A percentile compares a stretch with the other conserved stretches of the same genome.
These are phyloP conservation scores for Jacana jacana DNA, from an alignment of 2,113 vertebrate genomes.

Conservation along the genomic window DNA sequence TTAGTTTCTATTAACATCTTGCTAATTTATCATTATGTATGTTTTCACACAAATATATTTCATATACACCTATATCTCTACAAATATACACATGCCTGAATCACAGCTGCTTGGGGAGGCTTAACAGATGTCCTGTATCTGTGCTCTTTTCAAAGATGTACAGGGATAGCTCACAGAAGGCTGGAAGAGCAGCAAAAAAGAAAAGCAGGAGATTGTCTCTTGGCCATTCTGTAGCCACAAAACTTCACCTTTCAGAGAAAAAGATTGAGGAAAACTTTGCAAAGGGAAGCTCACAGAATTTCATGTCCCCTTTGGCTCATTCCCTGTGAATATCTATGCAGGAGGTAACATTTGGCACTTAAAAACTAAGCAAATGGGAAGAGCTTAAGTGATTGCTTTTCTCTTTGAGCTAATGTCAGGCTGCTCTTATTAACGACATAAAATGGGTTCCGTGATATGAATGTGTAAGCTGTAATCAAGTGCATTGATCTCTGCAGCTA, in stretches of 20 bases:
- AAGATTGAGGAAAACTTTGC: neutral
- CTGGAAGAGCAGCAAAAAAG: neutral
- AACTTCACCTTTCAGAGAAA: neutral
- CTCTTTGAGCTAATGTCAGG: slow-evolving; percentile 55
- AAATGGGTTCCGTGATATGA: slow-evolving; percentile 50
- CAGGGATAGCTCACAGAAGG: neutral
- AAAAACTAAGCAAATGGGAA: slow-evolving; percentile 56
- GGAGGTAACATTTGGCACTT: slow-evolving; percentile 46
- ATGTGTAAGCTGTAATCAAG: slow-evolving; percentile 31
- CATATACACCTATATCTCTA: neutral
- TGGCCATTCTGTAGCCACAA: neutral
- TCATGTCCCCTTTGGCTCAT: neutral
- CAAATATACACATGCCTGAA: rapidly evolving
- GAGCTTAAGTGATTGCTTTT: slow-evolving; percentile 55
- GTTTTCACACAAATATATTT: neutral
- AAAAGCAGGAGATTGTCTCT: neutral
- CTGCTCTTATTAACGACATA: slow-evolving; percentile 39
- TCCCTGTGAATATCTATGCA: slow-evolving; percentile 39
- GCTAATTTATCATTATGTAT: neutral
- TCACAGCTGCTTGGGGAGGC: neutral
- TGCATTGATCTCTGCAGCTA: slow-evolving; percentile 20
- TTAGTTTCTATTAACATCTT: neutral
- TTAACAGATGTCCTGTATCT: neutral
- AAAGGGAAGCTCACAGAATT: neutral
- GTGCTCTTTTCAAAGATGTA: neutral